Base-by-base conservation (phyloP, 2,888 invertebrate genomes). In the Abrostola tripartita region DNA sequence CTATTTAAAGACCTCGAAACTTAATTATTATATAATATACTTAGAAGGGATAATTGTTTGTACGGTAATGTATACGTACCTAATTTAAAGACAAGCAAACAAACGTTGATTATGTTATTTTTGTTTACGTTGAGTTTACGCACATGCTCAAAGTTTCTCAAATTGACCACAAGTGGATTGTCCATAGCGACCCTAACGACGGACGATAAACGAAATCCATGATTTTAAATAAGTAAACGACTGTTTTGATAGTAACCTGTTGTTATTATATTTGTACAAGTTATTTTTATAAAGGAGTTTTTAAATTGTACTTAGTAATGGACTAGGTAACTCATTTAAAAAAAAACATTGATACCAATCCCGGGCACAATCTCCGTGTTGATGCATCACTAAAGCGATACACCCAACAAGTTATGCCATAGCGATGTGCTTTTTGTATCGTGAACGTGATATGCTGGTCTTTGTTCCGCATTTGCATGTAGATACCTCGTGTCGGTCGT, bases 391-490 rank as follows among this genome's bases (percentile, higher is more conserved):
- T 74, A 74, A 42, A 60, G 58, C 60, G 40, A 56, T 51, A 57
- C 61, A 67, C 55, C 67, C 50, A 67, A 65, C 73, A 65, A 71
- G 67, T 60, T 60, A 75, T 71, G 52, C 49, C 67, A 62, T 63
- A 53, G 66, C 50, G 52, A 63, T 66, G 50, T 52, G 61, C 66
- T 63, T 66, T 68, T 75, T 71, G 70, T 65, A 61, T 65, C 54
- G 52, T 50, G 56, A 61, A 63, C 54, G 52, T 50, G 56, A 67
- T 71, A 56, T 58, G 44, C 65, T 64, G 61, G 37, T 66, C 70
- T 65, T 74, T 76, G 73, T 78, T 69, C 52, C 67, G 11, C 51
- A 71, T 74, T 69, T 65, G 58, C 77, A 78, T 74, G 69, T 72
- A 74, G 61, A 67, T 71, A 9, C 44, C 78, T 69, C 73, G 76